phyloP scores from a whole-genome alignment of 2,797 vertebrate species.

The Argyrosomus regius region DNA sequence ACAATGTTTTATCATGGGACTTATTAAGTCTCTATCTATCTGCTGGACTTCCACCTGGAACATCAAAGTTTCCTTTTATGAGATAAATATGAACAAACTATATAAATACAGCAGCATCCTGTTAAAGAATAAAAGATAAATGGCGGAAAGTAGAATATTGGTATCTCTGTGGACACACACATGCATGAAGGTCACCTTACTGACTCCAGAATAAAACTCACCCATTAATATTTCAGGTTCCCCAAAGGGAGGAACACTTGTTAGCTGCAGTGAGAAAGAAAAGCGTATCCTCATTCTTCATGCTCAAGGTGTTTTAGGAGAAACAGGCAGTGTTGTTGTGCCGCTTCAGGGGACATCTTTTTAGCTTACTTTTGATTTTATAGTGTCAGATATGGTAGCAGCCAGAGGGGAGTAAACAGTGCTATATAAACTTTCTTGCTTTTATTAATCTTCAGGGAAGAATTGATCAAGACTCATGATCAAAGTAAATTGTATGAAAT shows the following conservation, averaged over 20 bases:
- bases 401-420: slow-evolving; percentile 13
- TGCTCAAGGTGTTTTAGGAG: slow-evolving; percentile 27
- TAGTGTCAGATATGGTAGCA: slow-evolving; percentile 12
- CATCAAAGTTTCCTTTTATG: slow-evolving; percentile 1
- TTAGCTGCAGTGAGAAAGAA: slow-evolving; percentile 45
- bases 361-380: slow-evolving; percentile 28
- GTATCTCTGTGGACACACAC: slow-evolving; percentile 42
- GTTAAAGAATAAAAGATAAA: slow-evolving; percentile 13
- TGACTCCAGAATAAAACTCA: slow-evolving; percentile 72
- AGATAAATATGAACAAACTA: slow-evolving; percentile 12
- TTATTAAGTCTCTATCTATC: slow-evolving; percentile 1
- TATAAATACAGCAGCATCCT: slow-evolving; percentile 9
- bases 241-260: slow-evolving; percentile 59
- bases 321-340: slow-evolving; percentile 26
- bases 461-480: slow-evolving; percentile 23
- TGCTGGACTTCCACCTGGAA: not conserved
- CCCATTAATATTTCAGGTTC: slow-evolving; percentile 75
- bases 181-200: slow-evolving; percentile 73
- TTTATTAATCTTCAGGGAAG: slow-evolving; percentile 16
- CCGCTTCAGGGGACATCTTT: slow-evolving; percentile 19
- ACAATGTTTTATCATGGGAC: slow-evolving; percentile 14
- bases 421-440: slow-evolving; percentile 14
- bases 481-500: not conserved
- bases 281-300: slow-evolving; percentile 30
- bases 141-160: slow-evolving; percentile 35